Base-by-base conservation (phyloP, 2,797 vertebrate species). In the Pyrocephalus nanus region DNA sequence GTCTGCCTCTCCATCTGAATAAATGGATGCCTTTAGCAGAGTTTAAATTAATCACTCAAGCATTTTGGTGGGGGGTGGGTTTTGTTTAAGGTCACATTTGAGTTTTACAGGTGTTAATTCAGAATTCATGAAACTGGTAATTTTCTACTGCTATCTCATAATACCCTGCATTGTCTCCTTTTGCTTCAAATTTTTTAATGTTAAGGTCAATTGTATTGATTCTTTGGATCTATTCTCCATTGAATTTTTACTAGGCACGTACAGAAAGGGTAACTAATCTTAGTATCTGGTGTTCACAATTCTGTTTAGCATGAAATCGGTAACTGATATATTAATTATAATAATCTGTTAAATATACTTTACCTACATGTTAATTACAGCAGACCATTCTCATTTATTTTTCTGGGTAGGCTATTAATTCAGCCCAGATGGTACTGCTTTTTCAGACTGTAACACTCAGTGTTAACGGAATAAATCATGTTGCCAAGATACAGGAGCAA, bases 341-440 rank as follows among this genome's bases (percentile, higher is more conserved):
- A 98, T 98, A 97, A 98, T 98, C 97, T 98, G 97, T 98, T 98
- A 98, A 98, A 97, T 98, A 98, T 98, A 98, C 97, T 98, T 98
- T 98, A 98, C 97, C 97, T 98, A 96, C 97, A 96, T 97, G 98
- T 97, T 98, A 98, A 98, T 98, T 98, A 98, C 96, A 95, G 96
- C 93, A 97, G 97, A 94, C 97, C 97, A 97, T 97, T 98, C 97
- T 98, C 97, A 97, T 98, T 97, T 97, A 97, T 98, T 98, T 98
- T 97, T 98, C 97, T 96, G 97, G 97, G 97, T 97, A 98, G 96
- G 96, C 97, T 98, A 98, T 98, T 98, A 98, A 98, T 98, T 98
- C 97, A 97, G 97, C 96, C 97, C 98, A 98, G 98, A 98, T 98
- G 98, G 98, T 96, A 96, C 95, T 96, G 97, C 97, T 98, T 98